Conservation (phyloP, 1,140 invertebrate genomes). For the Procambarus virginalis region DNA sequence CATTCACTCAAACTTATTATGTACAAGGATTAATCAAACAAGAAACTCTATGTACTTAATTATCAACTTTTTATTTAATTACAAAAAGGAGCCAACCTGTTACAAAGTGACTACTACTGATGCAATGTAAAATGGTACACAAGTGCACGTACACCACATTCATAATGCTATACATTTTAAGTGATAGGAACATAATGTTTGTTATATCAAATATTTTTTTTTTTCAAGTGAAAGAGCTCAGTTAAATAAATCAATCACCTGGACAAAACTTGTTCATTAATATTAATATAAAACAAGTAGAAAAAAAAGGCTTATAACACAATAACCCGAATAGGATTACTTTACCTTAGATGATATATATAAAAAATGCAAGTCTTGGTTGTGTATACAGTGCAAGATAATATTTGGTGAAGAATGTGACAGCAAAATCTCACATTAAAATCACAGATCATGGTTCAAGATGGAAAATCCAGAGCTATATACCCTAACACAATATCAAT, state of each 20-base stretch:
- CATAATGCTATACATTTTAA: constrained; percentile 16
- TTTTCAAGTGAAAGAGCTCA: neutral
- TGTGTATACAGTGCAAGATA: neutral
- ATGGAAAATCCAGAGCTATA: neutral
- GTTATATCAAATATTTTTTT: neutral
- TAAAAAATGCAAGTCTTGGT: neutral
- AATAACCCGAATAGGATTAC: neutral
- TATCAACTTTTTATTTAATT: constrained; percentile 37
- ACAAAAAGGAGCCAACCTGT: constrained; percentile 45
- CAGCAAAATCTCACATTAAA: neutral
- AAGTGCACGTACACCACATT: constrained; percentile 35
- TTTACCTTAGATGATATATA: neutral
- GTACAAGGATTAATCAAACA: constrained; percentile 38
- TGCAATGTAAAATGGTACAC: constrained; percentile 18
- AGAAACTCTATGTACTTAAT: constrained; percentile 19
- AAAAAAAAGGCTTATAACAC: neutral
- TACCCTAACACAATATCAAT: neutral
- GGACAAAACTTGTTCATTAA: neutral
- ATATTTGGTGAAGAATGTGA: neutral
- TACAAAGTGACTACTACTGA: constrained; percentile 47
- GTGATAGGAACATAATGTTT: constrained; percentile 20
- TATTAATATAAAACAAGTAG: neutral
- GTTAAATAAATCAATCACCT: neutral
- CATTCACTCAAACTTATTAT: neutral
- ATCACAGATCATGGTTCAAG: neutral